Evolutionary conservation across 2,888 invertebrate genomes (phyloP), one percentile per base, ranked within the genome.

Genomic region (Cetonia aurata): DNA sequence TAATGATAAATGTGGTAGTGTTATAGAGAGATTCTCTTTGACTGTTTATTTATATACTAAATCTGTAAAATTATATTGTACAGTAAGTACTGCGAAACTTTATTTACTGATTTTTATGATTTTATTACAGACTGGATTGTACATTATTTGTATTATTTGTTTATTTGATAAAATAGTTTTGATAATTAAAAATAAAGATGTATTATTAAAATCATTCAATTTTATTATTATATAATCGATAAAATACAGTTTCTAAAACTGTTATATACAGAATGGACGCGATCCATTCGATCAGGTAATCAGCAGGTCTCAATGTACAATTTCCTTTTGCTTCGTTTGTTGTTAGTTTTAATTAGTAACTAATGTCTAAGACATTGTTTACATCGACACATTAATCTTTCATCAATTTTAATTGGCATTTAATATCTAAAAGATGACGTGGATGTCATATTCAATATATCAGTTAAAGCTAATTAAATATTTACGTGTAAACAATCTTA

Each of bases 121-220:
- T 70, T 62, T 62, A 37, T 37, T 37, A 65, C 46, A 70, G 69
- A 70, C 62, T 70, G 69, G 69, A 62, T 55, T 70, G 69, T 69
- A 69, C 48, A 69, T 69, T 69, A 53, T 44, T 68, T 48, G 57
- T 68, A 56, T 48, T 69, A 53, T 69, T 62, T 50, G 62, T 50
- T 17, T 48, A 52, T 8, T 48, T 17, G 48, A 10, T 19, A 41
- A 46, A n/a, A 44, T 41, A 65, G 33, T 65, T 50, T 50, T 65
- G 50, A 50, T 65, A 65, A 50, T 50, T 50, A 17, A 65, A 65
- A 65, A 46, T 50, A 65, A 65, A 62, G 50, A 37, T 50, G 10
- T 65, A 65, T 37, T 37, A 37, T 65, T 65, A 65, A 65, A 65
- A 65, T 65, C 50, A 50, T 50, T 37, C 33, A 65, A 50, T 15